Evolutionary conservation across 1,140 invertebrate genomes (phyloP).

Genomic region (Pachypsylla venusta): DNA sequence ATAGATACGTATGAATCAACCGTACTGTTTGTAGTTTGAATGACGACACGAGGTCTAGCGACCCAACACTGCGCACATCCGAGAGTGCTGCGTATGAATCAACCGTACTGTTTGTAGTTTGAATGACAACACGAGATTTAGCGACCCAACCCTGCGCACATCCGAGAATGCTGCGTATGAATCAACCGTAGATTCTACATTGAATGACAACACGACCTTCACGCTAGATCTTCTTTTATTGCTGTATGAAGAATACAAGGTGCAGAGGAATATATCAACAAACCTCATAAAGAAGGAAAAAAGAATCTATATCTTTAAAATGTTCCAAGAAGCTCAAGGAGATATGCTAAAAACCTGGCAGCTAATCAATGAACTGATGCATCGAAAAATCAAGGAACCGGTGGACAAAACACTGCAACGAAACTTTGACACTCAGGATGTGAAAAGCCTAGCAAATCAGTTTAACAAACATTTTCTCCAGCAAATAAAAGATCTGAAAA

Average conservation of each 20-base stretch:
- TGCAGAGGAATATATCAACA: background rate
- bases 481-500: background rate
- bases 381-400: conserved; percentile 1
- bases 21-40: too few species aligned
- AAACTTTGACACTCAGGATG: background rate
- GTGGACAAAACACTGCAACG: background rate
- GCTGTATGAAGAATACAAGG: background rate
- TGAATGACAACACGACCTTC: too few species aligned
- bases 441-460: background rate
- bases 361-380: background rate
- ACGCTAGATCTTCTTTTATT: too few species aligned
- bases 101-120: too few species aligned
- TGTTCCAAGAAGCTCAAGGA: background rate
- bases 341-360: background rate
- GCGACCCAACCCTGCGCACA: too few species aligned
- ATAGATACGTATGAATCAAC: too few species aligned
- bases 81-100: too few species aligned
- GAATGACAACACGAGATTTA: too few species aligned
- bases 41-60: too few species aligned
- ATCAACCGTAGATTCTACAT: too few species aligned
- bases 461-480: background rate
- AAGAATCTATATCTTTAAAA: background rate
- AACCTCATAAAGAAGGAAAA: conserved; percentile 5
- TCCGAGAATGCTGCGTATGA: too few species aligned
- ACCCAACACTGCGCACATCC: too few species aligned